Conservation (phyloP, 2,797 vertebrate species). For the Dendrocincla tyrannina region DNA sequence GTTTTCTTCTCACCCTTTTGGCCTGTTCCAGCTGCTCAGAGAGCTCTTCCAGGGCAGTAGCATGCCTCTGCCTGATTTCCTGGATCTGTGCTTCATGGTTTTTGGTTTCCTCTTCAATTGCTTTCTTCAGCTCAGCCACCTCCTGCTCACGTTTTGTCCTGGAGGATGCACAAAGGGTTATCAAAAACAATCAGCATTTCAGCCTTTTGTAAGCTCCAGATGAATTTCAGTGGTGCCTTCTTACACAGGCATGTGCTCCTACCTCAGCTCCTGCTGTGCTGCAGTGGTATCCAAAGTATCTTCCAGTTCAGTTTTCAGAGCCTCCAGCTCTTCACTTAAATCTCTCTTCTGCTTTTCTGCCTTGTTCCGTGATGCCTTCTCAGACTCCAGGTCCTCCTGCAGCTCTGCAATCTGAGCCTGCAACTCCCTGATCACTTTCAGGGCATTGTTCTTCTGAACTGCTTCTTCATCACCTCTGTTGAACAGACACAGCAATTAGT, state of each 20-base stretch:
- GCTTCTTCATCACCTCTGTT: slow-evolving; percentile 90
- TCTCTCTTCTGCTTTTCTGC: slow-evolving; percentile 97
- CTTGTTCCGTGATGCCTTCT: slow-evolving; percentile 91
- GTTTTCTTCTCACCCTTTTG: slow-evolving; percentile 83
- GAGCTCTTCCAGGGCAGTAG: slow-evolving; percentile 88
- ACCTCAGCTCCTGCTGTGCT: slow-evolving; percentile 97
- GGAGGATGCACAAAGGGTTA: background rate
- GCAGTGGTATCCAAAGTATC: slow-evolving; percentile 97
- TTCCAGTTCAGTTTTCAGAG: slow-evolving; percentile 95
- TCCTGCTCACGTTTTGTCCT: slow-evolving; percentile 96
- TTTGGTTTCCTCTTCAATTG: slow-evolving; percentile 93
- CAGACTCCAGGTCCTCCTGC: slow-evolving; percentile 95
- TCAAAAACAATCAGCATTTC: background rate
- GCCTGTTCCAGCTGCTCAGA: slow-evolving; percentile 96
- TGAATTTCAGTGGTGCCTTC: background rate
- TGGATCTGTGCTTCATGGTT: slow-evolving; percentile 96
- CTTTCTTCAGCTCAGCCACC: slow-evolving; percentile 95
- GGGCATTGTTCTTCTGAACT: slow-evolving; percentile 90
- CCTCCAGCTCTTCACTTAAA: slow-evolving; percentile 94
- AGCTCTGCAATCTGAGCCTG: slow-evolving; percentile 94
- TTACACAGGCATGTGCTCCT: background rate
- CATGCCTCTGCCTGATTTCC: slow-evolving; percentile 93
- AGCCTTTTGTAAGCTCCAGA: background rate
- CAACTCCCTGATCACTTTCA: slow-evolving; percentile 92
- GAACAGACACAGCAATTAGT: background rate